Percentiles rank a stretch among this genome's conserved stretches.
These are phyloP conservation scores for Scleropages formosus DNA, from an alignment of 2,797 vertebrate species.

Conservation along the genomic window DNA sequence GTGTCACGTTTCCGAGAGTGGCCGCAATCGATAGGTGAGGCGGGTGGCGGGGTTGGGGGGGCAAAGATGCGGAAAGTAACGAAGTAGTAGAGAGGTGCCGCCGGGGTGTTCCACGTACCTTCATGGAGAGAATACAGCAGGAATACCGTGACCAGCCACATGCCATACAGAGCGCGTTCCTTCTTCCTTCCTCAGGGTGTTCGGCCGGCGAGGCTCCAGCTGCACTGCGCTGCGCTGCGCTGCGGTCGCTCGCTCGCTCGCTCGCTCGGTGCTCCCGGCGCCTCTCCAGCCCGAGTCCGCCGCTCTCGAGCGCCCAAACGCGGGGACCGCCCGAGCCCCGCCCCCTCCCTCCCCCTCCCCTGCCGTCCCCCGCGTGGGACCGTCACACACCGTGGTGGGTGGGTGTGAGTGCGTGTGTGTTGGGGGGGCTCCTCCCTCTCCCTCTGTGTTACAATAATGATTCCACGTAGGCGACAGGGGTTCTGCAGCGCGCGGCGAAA, in stretches of 20 bases:
- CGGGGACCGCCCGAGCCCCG: slow-evolving; percentile 68
- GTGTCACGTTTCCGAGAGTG: neutral
- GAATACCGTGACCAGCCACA: slow-evolving; percentile 99
- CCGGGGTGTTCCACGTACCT: slow-evolving; percentile 72
- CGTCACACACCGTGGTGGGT: slow-evolving; percentile 55
- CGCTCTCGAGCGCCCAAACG: slow-evolving; percentile 71
- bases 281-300: slow-evolving; percentile 79
- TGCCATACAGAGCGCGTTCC: slow-evolving; percentile 95
- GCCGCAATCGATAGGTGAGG: neutral
- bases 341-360: slow-evolving; percentile 74
- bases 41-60: too few relatives aligned
- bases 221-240: too few relatives aligned
- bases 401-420: too few relatives aligned
- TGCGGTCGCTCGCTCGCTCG: slow-evolving; percentile 4
- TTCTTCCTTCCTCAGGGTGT: slow-evolving; percentile 81
- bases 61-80: too few relatives aligned
- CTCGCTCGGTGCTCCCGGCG: slow-evolving; percentile 65
- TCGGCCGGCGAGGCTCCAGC: slow-evolving; percentile 73
- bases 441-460: slow-evolving; percentile 69
- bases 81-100: too few relatives aligned
- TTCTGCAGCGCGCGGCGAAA: slow-evolving; percentile 38
- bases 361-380: slow-evolving; percentile 75
- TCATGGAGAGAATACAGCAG: slow-evolving; percentile 96
- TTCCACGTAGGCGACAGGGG: slow-evolving; percentile 57
- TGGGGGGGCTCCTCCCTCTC: slow-evolving; percentile 69